Percentiles rank a stretch among this genome's conserved stretches.
phyloP scores from a whole-genome alignment of 2,113 vertebrate species.

The Anoplopoma fimbria region DNA sequence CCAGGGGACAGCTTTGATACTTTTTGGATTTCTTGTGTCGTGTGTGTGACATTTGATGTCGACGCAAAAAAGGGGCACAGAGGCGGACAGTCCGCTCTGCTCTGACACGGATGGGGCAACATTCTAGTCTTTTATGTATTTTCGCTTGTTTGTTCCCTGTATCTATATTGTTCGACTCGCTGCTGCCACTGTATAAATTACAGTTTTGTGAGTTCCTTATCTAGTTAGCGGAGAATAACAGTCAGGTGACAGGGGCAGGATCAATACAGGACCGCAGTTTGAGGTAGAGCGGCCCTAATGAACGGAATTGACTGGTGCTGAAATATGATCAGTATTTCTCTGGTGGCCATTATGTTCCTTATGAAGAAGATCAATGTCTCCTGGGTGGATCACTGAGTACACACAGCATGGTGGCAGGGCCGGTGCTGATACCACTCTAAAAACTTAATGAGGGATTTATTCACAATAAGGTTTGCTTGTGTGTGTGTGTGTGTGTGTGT shows the following conservation, averaged over 20 bases:
- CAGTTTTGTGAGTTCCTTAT: slow-evolving; percentile 64
- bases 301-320: slow-evolving; percentile 79
- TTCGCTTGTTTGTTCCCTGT: slow-evolving; percentile 49
- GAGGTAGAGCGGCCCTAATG: slow-evolving; percentile 81
- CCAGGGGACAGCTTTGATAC: slow-evolving; percentile 68
- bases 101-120: slow-evolving; percentile 22
- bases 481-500: slow-evolving; percentile 27
- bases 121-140: slow-evolving; percentile 33
- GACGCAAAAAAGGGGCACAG: slow-evolving; percentile 51
- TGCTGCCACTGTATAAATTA: slow-evolving; percentile 58
- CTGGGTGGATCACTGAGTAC: slow-evolving; percentile 74
- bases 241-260: slow-evolving; percentile 72
- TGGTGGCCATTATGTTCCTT: slow-evolving; percentile 82
- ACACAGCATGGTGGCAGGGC: slow-evolving; percentile 69
- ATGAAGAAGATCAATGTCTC: slow-evolving; percentile 84
- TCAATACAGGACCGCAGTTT: slow-evolving; percentile 77
- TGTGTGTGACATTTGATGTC: slow-evolving; percentile 74
- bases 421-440: slow-evolving; percentile 75
- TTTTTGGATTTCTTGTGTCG: slow-evolving; percentile 72
- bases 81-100: slow-evolving; percentile 20
- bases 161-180: slow-evolving; percentile 43
- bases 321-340: slow-evolving; percentile 84
- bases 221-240: slow-evolving; percentile 73
- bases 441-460: slow-evolving; percentile 82
- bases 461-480: slow-evolving; percentile 65